Evolutionary conservation across 2,888 invertebrate genomes (phyloP).

Genomic region (Mesodorylaimus sp.): DNA sequence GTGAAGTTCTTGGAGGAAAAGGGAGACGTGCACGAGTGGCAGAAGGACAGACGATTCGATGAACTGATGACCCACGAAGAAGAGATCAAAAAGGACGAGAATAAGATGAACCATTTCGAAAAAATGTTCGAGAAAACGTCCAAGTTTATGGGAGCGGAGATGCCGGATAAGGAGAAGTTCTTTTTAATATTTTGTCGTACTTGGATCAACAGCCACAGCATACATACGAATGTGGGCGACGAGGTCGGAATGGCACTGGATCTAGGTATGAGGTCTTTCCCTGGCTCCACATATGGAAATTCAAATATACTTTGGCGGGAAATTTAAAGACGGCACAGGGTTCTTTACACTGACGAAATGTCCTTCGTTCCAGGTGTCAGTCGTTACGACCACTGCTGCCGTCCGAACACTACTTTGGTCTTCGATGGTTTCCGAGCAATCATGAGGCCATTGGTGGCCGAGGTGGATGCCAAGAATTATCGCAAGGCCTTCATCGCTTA

Average conservation of each 20-base stretch:
- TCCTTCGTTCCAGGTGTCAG: conserved; percentile 18
- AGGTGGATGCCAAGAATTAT: conserved; percentile 12
- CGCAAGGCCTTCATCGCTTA: conserved; percentile 21
- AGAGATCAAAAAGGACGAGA: conserved; percentile 10
- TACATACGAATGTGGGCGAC: conserved; percentile 23
- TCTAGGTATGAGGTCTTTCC: conserved; percentile 15
- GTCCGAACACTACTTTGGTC: conserved; percentile 24
- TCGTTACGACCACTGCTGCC: conserved; percentile 24
- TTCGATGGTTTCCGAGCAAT: conserved; percentile 23
- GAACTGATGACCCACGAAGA: conserved; percentile 12
- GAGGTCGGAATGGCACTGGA: conserved; percentile 27
- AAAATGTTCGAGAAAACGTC: conserved; percentile 18
- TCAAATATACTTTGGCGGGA: neutral
- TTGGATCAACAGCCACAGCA: conserved; percentile 25
- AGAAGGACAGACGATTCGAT: conserved; percentile 18
- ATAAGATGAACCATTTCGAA: conserved; percentile 24
- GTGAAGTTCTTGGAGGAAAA: conserved; percentile 18
- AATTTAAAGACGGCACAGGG: neutral
- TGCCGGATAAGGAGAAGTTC: conserved; percentile 16
- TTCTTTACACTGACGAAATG: neutral
- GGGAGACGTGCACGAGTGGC: conserved; percentile 22
- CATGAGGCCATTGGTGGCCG: conserved; percentile 9
- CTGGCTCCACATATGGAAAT: neutral
- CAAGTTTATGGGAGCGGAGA: conserved; percentile 7
- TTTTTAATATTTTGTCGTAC: conserved; percentile 23